Base-by-base conservation (phyloP, 2,888 invertebrate species). In the Rhorus exstirpatorius region DNA sequence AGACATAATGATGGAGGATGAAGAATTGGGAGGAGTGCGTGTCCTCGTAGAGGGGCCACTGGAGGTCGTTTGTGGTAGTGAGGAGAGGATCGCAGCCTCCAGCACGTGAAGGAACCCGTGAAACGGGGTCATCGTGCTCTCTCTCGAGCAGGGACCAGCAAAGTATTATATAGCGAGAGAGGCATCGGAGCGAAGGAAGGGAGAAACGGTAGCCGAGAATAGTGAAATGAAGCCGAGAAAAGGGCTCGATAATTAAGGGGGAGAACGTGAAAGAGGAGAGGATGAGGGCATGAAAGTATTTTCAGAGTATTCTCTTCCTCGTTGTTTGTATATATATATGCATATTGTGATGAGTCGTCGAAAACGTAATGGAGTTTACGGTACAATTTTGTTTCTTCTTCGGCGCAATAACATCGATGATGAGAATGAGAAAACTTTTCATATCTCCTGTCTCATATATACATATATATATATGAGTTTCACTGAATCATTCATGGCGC, bases 201-300 rank as follows among this genome's bases (percentile, higher is more conserved):
- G 49, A 72, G 53, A 58, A 79, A 79, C 83, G 61, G 83, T 71
- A 72, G 76, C 74, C 46, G 58, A 49, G 70, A 83, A 58, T 68
- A 55, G 49, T 51, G 77, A 67, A 86, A 84, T 31, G 82, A 67
- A 84, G 86, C 81, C 83, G 7, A 38, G n/a, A n/a, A n/a, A n/a
- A n/a, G n/a, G 4, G 38, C 6, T 31, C 31, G 31, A 65, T 44
- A 71, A 68, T 81, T 81, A 82, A 58, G 31, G 19, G 46, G 24
- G 19, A 70, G 19, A 21, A 21, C 17, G 35, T 46, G 17, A 17
- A 14, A 24, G 24, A 24, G 46, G 46, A 53, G 12, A 44, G 51
- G 60, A 14, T 12, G 26, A n/a, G 21, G 35, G 55, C 10, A 51
- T 26, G 24, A 61, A 81, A 76, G 61, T 72, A 70, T 82, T 79